Conservation (phyloP, 2,888 invertebrate species). For the Melieria crassipennis region DNA sequence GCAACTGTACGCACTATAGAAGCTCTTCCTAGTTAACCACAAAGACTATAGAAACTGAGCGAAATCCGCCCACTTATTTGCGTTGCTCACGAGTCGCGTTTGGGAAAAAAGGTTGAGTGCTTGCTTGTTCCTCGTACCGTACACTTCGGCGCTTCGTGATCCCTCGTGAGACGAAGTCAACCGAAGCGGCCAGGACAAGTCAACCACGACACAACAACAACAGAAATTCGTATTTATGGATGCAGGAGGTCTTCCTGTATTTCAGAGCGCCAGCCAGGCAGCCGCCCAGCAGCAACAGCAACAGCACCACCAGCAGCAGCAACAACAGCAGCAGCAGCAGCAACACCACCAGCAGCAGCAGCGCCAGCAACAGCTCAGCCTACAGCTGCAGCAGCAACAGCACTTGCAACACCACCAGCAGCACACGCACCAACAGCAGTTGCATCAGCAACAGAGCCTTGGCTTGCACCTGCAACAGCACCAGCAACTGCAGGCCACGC, state of each 20-base stretch:
- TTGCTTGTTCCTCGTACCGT: constrained; percentile 11
- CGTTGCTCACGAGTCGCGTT: no score
- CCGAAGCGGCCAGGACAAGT: constrained; percentile 54
- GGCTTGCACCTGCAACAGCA: constrained; percentile 61
- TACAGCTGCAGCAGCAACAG: constrained; percentile 58
- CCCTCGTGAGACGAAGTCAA: constrained; percentile 48
- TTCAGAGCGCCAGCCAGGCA: constrained; percentile 67
- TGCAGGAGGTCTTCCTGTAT: constrained; percentile 67
- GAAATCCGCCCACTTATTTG: no score
- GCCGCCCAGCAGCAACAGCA: constrained; percentile 63
- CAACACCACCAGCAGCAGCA: constrained; percentile 59
- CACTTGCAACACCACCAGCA: constrained; percentile 48
- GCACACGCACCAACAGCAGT: constrained; percentile 52
- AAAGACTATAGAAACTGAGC: no score
- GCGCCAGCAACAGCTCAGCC: constrained; percentile 49
- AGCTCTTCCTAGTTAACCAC: no score
- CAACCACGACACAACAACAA: constrained; percentile 51
- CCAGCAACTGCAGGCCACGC: constrained; percentile 47
- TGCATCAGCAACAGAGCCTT: constrained; percentile 56
- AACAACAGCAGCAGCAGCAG: constrained; percentile 70
- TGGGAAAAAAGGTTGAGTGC: background rate
- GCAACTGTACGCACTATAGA: no score
- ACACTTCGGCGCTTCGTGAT: constrained; percentile 34
- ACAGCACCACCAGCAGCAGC: constrained; percentile 68
- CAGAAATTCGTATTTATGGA: constrained; percentile 65